These are phyloP conservation scores for Brachyistius frenatus DNA, from an alignment of 2,113 vertebrate species.

Conservation along the genomic window DNA sequence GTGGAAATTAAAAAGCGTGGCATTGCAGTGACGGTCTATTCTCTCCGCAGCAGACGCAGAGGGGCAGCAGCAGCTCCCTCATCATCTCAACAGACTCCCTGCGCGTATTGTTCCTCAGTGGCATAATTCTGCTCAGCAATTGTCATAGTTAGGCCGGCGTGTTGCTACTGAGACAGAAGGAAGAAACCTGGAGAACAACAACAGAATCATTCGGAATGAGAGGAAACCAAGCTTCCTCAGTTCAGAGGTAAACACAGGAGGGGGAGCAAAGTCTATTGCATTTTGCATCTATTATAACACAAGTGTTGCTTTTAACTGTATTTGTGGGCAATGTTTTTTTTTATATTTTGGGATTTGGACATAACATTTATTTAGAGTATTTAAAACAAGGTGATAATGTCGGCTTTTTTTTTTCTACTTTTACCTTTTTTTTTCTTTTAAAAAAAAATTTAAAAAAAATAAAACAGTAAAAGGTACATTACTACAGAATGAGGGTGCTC, in stretches of 20 bases:
- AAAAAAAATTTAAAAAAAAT: too few species aligned
- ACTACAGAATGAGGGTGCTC: conserved; percentile 1
- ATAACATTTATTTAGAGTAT: too few species aligned
- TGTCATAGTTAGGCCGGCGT: conserved; percentile 41
- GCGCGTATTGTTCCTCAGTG: conserved; percentile 57
- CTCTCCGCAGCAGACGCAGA: conserved; percentile 41
- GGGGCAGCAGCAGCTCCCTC: conserved; percentile 61
- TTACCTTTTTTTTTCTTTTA: background rate
- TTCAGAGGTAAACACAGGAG: too few species aligned
- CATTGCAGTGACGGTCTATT: conserved; percentile 19
- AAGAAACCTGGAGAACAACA: conserved; percentile 21
- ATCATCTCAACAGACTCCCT: conserved; percentile 52
- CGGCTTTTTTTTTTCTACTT: background rate
- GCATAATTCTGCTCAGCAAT: conserved; percentile 42
- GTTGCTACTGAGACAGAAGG: conserved; percentile 24
- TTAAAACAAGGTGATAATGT: too few species aligned
- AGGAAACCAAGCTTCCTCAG: too few species aligned
- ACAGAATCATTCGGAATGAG: background rate
- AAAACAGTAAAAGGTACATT: background rate
- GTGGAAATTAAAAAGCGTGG: conserved; percentile 31
- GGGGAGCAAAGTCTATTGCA: too few species aligned
- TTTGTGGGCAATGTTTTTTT: too few species aligned
- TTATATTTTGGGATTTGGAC: too few species aligned
- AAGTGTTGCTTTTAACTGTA: too few species aligned
- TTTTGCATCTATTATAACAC: too few species aligned